Percentiles rank a stretch among this genome's conserved stretches.
Evolutionary conservation across 2,888 invertebrate species (phyloP).

Genomic region (Plebejus argus): DNA sequence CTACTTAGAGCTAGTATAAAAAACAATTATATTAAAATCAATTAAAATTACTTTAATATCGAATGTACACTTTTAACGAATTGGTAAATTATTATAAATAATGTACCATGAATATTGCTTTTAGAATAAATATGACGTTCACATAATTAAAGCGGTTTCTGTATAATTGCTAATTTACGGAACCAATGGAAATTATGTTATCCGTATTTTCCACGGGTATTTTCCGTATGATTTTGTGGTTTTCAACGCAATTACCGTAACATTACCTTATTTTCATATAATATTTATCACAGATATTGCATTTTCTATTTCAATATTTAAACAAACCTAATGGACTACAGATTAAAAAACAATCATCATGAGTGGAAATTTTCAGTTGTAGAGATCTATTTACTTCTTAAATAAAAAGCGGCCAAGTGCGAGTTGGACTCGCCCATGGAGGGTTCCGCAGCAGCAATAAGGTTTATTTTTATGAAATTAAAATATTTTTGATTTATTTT

Average conservation of each 20-base stretch:
- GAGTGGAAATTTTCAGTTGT: too few relatives aligned
- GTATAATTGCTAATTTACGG: constrained; percentile 34
- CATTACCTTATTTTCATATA: neutral
- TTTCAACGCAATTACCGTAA: neutral
- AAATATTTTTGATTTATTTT: too few relatives aligned
- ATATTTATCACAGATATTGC: neutral
- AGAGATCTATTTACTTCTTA: too few relatives aligned
- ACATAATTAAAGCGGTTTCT: constrained; percentile 45
- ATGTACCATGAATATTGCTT: constrained; percentile 52
- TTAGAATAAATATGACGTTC: constrained; percentile 61
- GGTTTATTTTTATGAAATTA: too few relatives aligned
- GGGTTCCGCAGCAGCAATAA: too few relatives aligned
- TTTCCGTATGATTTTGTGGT: neutral
- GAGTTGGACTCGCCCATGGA: too few relatives aligned
- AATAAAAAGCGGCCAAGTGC: too few relatives aligned
- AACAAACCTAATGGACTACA: too few relatives aligned
- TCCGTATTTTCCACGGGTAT: neutral
- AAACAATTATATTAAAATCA: too few relatives aligned
- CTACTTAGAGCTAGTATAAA: too few relatives aligned
- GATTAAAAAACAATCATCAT: too few relatives aligned
- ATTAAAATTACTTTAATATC: neutral
- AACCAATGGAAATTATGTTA: neutral
- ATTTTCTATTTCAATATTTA: neutral
- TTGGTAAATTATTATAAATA: constrained; percentile 39
- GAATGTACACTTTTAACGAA: neutral